These are phyloP conservation scores for Mycteria americana DNA, from an alignment of 2,797 vertebrate species.

Conservation along the genomic window DNA sequence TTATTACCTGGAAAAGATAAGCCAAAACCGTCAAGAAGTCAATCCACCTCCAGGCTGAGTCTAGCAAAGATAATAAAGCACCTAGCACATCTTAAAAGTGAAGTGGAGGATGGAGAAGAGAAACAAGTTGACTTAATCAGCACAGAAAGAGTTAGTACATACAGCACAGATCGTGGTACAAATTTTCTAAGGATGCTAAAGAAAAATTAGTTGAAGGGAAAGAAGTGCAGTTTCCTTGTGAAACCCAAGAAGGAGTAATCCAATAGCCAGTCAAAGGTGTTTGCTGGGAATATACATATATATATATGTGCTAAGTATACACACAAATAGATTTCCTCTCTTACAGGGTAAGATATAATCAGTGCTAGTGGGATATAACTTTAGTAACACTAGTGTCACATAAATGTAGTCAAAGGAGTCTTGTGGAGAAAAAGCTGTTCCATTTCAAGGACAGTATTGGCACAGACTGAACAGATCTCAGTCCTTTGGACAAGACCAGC, in stretches of 20 bases:
- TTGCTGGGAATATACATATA: background rate
- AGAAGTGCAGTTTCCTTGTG: constrained; percentile 10
- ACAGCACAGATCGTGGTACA: background rate
- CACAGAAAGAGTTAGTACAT: background rate
- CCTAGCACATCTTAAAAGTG: background rate
- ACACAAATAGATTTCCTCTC: background rate
- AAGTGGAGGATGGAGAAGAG: background rate
- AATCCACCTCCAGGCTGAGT: background rate
- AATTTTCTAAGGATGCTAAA: constrained; percentile 10
- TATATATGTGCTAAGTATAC: background rate
- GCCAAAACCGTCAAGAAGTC: background rate
- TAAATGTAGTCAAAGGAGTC: background rate
- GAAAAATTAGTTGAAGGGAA: background rate
- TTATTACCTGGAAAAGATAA: constrained; percentile 87
- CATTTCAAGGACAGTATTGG: background rate
- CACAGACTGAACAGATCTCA: background rate
- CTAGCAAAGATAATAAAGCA: background rate
- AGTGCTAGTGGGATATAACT: background rate
- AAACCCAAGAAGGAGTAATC: background rate
- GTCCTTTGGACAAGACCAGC: background rate
- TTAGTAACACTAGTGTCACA: background rate
- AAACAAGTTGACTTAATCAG: background rate
- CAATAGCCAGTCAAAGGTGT: background rate
- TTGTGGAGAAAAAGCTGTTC: background rate
- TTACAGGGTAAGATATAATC: background rate